Base-by-base conservation (phyloP, 2,113 vertebrate species). In the Ictalurus furcatus region DNA sequence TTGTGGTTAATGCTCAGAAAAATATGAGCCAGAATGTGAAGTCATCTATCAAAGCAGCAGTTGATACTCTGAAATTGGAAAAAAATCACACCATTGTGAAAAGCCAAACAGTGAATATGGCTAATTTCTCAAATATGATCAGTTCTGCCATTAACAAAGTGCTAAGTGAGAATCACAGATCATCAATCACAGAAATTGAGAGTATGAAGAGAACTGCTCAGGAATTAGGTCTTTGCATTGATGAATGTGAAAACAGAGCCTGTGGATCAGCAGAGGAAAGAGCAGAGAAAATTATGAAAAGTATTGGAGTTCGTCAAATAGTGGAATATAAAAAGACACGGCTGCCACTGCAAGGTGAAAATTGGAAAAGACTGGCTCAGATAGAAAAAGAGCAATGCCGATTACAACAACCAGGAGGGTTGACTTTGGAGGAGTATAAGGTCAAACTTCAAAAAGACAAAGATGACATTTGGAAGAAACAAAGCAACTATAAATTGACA, bases 341-440 rank as follows among this genome's bases (percentile, higher is more conserved):
- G 23, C 89, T 95, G 54, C 90, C 92, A 4, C 74, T 94, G 1
- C 94, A 95, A 65, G 92, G 92, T 1, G 44, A 80, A 0, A 84
- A 90, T 4, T 93, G 92, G 92, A 93, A 94, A 88, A 89, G 0
- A 4, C 54, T 94, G 81, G 89, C 94, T 1, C 58, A 91, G 40
- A 4, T 94, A 30, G 91, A 94, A n/a, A 95, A 88, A 2, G 87
- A 95, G 6, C 87, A 90, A 28, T 94, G 90, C 56, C 88, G 93
- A 63, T 0, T 93, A 3, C 86, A 79, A 58, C 85, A 90, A 0
- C 0, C 44, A 40, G 84, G 85, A 28, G 84, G 81, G 0, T 1
- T 0, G 0, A 52, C 12, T 0, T 4, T 83, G 0, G 93, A 94
- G 13, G n/a, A 86, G 0, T 91, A 93, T 69, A 94, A 87, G 81